Base-by-base conservation (phyloP, 2,797 vertebrate species). In the Anniella stebbinsi region DNA sequence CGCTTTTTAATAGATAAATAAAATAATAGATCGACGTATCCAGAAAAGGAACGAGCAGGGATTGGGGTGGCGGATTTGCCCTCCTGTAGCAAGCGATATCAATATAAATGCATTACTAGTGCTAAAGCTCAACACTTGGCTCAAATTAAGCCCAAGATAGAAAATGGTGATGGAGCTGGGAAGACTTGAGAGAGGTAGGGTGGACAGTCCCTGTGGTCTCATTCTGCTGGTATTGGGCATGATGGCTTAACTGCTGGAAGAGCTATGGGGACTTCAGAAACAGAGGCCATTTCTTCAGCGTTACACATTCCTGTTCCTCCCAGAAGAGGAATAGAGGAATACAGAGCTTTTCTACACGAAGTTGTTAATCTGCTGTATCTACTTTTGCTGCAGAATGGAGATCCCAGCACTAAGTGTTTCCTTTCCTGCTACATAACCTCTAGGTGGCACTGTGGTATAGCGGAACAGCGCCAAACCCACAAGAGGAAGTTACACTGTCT, bases 231-330 rank as follows among this genome's bases (percentile, higher is more conserved):
- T 33, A 0, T 80, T n/a, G 18, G 85, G 72, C 88, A 18, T 0
- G 25, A 95, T 94, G 93, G 88, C 87, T 95, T 95, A 83, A 84
- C 28, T 69, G 84, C 77, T 94, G 90, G 94, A 92, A 92, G 86
- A 90, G 76, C 2, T 88, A 48, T n/a, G 4, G 85, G 2, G 87
- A 67, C 45, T 57, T 66, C 0, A 4, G 33, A 91, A 93, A 88
- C 91, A 30, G 21, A 18, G 54, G 48, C 88, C 84, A 77, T 83
- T 60, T 83, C 86, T 88, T 30, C 82, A 54, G 69, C 33, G 8
- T 8, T 6, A n/a, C 80, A 60, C 23, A 70, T 72, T 66, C 82
- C 25, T 41, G 21, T 80, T 36, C n/a, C 41, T 51, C 54, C 33
- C 38, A 25, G 17, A 2, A 38, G 54, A 83, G 21, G 60, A n/a